Evolutionary conservation across 2,888 invertebrate species (phyloP).

Genomic region (Harpagoxenus sublaevis): DNA sequence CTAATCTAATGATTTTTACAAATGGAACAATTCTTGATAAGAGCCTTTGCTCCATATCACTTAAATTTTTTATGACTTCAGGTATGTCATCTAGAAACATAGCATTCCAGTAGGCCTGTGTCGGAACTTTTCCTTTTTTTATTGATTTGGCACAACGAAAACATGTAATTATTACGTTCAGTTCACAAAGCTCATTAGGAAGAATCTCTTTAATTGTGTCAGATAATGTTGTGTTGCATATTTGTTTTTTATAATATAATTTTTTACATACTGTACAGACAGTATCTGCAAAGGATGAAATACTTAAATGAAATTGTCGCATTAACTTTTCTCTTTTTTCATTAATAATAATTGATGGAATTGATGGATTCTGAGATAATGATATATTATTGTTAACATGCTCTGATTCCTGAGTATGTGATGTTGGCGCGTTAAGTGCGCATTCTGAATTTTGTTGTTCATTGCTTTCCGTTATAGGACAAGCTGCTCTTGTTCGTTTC

Average conservation of each 20-base stretch:
- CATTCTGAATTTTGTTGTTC: too few relatives aligned
- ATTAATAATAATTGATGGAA: too few relatives aligned
- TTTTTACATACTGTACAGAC: not conserved
- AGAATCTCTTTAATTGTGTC: not conserved
- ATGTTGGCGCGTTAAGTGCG: too few relatives aligned
- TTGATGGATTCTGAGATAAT: too few relatives aligned
- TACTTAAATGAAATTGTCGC: too few relatives aligned
- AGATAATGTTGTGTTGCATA: not conserved
- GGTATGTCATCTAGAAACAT: not conserved
- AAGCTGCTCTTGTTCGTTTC: too few relatives aligned
- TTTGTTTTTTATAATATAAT: constrained; percentile 15
- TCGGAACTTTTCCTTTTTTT: constrained; percentile 4
- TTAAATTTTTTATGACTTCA: not conserved
- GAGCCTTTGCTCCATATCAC: not conserved
- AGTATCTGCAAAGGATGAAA: not conserved
- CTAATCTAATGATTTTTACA: constrained; percentile 2
- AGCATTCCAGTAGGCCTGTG: constrained; percentile 1
- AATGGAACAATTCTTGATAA: not conserved
- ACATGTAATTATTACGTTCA: not conserved
- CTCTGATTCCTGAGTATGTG: too few relatives aligned
- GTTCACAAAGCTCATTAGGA: not conserved
- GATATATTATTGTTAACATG: too few relatives aligned
- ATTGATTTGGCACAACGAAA: not conserved
- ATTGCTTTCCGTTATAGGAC: too few relatives aligned
- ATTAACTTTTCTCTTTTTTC: too few relatives aligned